Evolutionary conservation across 2,113 vertebrate species (phyloP).

Genomic region (Phainopepla nitens): DNA sequence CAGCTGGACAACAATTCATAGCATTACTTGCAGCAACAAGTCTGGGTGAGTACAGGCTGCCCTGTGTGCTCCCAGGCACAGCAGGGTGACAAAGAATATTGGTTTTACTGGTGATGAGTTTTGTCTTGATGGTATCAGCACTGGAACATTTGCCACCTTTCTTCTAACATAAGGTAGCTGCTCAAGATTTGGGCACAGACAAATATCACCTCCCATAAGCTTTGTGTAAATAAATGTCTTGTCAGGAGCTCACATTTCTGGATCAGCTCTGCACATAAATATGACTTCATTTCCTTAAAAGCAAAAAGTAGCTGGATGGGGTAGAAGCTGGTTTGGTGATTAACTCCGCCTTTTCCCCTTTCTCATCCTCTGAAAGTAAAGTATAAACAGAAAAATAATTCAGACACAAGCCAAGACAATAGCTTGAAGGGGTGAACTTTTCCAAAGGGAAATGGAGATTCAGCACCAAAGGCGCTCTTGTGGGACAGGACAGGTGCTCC

Average conservation of each 20-base stretch:
- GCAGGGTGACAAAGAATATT: neutral
- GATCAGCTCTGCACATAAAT: conserved; percentile 4
- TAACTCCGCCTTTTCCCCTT: neutral
- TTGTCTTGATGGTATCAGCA: neutral
- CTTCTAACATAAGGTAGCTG: neutral
- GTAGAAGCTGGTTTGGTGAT: neutral
- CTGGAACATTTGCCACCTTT: neutral
- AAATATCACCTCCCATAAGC: neutral
- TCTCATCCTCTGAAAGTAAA: accelerated
- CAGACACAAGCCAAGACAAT: neutral
- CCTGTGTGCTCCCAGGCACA: neutral
- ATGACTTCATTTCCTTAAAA: conserved; percentile 39
- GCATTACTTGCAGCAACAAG: neutral
- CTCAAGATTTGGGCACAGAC: neutral
- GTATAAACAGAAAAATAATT: neutral
- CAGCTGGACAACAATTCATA: neutral
- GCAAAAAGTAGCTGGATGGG: neutral
- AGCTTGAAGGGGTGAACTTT: neutral
- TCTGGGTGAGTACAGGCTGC: neutral
- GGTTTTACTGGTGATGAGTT: neutral
- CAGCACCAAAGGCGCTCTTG: neutral
- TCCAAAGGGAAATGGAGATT: neutral
- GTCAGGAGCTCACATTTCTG: conserved; percentile 3
- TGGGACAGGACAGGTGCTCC: neutral
- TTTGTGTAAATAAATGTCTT: conserved; percentile 8